Percentiles rank a stretch among this genome's conserved stretches.
phyloP scores from a whole-genome alignment of 1,140 invertebrate species.

The Drosophila insularis region DNA sequence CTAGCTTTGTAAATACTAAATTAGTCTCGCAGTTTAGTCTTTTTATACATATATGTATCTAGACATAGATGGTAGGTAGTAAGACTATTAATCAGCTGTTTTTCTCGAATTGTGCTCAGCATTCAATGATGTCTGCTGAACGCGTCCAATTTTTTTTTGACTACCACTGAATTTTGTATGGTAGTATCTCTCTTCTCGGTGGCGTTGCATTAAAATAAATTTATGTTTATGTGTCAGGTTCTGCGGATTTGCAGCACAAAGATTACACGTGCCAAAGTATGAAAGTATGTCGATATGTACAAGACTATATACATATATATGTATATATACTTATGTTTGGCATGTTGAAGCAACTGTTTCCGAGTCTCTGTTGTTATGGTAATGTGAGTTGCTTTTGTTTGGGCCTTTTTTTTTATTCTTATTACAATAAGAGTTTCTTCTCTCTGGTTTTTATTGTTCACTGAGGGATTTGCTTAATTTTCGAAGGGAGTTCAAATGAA shows the following conservation, averaged over 20 bases:
- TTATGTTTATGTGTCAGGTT: slow-evolving; percentile 19
- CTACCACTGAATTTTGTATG: neutral
- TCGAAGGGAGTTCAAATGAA: slow-evolving; percentile 19
- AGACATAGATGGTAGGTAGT: too few relatives aligned
- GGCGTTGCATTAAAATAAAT: slow-evolving; percentile 6
- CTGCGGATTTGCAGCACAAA: slow-evolving; percentile 12
- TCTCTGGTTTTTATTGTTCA: slow-evolving; percentile 42
- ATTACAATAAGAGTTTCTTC: slow-evolving; percentile 41
- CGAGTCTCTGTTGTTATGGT: slow-evolving; percentile 33
- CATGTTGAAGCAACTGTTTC: slow-evolving; percentile 17
- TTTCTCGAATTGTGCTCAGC: neutral
- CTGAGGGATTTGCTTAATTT: slow-evolving; percentile 17
- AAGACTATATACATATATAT: neutral
- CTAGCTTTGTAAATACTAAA: too few relatives aligned
- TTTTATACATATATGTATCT: too few relatives aligned
- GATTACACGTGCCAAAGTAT: slow-evolving; percentile 17
- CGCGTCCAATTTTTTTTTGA: neutral
- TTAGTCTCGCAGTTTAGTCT: too few relatives aligned
- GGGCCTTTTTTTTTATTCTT: slow-evolving; percentile 45
- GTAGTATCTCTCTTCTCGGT: neutral
- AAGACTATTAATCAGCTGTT: neutral
- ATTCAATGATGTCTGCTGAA: neutral
- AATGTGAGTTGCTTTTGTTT: slow-evolving; percentile 55
- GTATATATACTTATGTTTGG: slow-evolving; percentile 33
- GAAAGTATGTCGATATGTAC: neutral